Evolutionary conservation across 2,113 vertebrate genomes (phyloP), one percentile per base, ranked within the genome.

Genomic region (Callionymus lyra): DNA sequence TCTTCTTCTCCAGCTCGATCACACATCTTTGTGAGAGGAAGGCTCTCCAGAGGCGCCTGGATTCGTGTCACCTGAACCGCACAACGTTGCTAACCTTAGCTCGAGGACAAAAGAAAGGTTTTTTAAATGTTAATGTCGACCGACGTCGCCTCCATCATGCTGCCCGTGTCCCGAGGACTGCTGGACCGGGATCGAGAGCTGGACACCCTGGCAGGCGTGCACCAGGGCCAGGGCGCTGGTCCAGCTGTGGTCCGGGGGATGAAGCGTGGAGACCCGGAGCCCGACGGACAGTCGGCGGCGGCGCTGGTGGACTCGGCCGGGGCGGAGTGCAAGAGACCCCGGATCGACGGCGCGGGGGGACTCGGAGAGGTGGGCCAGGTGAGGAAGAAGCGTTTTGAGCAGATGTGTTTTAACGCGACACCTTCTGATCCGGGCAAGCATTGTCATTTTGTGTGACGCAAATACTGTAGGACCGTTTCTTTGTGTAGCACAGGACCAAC

Each of bases 51-150:
- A 70, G 66, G 66, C 21, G 4, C 74, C 66, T 47, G 10, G 18
- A 47, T 13, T 50, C 52, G 53, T 10, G 18, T 42, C 27, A 35
- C 45, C 18, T 6, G 13, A 35, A 43, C 31, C 31, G 37, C 43
- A 16, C 31, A n/a, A 34, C 39, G 12, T 41, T 48, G 31, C 21
- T 27, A 27, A 27, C 21, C 15, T 70, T 65, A 74, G 49, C 47
- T 38, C 1, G 32, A 51, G 10, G 38, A 48, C 47, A 62, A 47
- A 62, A 53, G 39, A 68, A 56, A 42, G 62, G 16, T 3, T 11
- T 68, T 74, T 79, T 83, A 78, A 77, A 87, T 87, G 86, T 88
- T 86, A 83, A 88, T 88, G 86, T 88, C 86, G 82, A 86, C 83
- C 80, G 84, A 88, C 84, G 82, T 86, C 60, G 83, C 84, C 63